Evolutionary conservation across 37 sponge, comb jelly and placozoan species (phyloP).

Genomic region (Crambe crambe): DNA sequence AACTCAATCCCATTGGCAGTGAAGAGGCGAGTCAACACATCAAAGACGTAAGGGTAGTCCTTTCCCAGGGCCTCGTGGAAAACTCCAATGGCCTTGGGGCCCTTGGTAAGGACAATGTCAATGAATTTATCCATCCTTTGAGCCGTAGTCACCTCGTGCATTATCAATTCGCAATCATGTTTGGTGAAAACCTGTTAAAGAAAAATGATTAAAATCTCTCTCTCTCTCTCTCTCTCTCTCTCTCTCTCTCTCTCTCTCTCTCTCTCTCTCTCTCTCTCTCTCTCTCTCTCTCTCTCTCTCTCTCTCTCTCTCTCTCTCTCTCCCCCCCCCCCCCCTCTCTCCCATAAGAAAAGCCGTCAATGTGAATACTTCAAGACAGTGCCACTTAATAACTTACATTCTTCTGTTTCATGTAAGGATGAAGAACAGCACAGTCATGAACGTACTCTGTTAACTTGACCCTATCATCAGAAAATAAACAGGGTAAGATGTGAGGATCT

Average conservation of each 20-base stretch:
- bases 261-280: no score
- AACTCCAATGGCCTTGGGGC: constrained; percentile 31
- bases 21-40: constrained; percentile 50
- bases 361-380: no score
- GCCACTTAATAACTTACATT: neutral
- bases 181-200: constrained; percentile 34
- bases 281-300: no score
- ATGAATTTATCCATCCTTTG: constrained; percentile 56
- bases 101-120: constrained; percentile 61
- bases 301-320: no score
- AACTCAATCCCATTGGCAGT: constrained; percentile 32
- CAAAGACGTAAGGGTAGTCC: constrained; percentile 48
- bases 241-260: no score
- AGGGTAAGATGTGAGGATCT: no score
- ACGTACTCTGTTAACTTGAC: constrained; percentile 59
- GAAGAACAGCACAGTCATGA: constrained; percentile 50
- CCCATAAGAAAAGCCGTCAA: no score
- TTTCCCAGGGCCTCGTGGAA: constrained; percentile 59
- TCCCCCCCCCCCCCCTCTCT: no score
- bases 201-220: no score
- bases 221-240: no score
- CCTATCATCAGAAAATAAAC: neutral
- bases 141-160: constrained; percentile 13
- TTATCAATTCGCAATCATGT: constrained; percentile 48
- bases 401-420: constrained; percentile 58